Base-by-base conservation (phyloP, 1,140 invertebrate genomes). In the Helicoverpa zea region DNA sequence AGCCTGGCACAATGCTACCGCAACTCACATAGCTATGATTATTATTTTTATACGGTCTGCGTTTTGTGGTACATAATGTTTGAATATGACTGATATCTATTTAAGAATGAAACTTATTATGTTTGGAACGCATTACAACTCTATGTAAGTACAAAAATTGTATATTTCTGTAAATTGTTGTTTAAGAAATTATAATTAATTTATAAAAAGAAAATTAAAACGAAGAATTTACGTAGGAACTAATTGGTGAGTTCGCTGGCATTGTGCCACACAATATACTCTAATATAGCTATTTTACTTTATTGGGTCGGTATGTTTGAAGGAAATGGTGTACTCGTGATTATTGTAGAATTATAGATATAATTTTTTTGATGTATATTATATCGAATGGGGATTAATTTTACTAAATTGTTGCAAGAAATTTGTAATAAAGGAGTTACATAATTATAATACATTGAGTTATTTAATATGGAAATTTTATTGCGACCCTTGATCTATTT, bases 401-500 rank as follows among this genome's bases (percentile, higher is more conserved):
- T 83, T 83, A 81, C 66, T 77, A 79, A 83, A 83, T 81, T 83
- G 82, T 83, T 83, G 72, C 68, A 81, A 80, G 47, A 80, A 68
- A 47, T 79, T 81, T 83, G 80, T 83, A 83, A 83, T 81, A 77
- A 81, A 81, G 74, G 70, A 84, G 72, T 84, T 84, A 83, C 82
- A 83, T 81, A 81, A 83, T 83, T 83, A 84, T 81, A 85, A 82
- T 85, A 85, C 79, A 81, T 70, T 82, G 78, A 84, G 83, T 82
- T 85, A 85, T 81, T 83, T 81, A 80, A 68, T 30, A 14, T 72
- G 68, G 1, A 14, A 7, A 30, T 72, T 72, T 72, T 54, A 72
- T 72, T 72, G 14, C 49, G 23, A 18, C 14, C n/a, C 14, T 23
- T 11, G 9, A 9, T 68, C 47, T 23, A 59, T 23, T 11, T 9